Conservation (phyloP, 1,140 invertebrate genomes). For the Drosophila asahinai region DNA sequence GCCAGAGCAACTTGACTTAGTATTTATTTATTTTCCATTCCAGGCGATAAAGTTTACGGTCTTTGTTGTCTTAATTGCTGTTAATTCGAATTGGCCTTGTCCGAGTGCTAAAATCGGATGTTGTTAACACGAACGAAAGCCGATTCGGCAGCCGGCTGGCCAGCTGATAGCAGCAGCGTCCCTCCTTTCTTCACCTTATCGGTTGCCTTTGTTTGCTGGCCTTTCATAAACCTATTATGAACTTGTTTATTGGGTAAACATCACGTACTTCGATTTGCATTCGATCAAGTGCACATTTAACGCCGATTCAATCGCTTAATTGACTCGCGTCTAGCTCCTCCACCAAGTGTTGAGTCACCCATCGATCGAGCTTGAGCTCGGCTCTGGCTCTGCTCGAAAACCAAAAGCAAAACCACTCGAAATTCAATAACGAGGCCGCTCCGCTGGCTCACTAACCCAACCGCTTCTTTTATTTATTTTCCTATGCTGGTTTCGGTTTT, state of each 20-base stretch:
- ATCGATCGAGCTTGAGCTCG: constrained; percentile 5
- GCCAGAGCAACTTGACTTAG: neutral
- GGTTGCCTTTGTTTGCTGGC: constrained; percentile 1
- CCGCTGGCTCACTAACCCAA: constrained; percentile 22
- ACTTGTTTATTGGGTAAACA: constrained; percentile 1
- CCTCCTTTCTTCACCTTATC: constrained; percentile 6
- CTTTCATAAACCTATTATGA: constrained; percentile 3
- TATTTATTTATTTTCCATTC: constrained; percentile 9
- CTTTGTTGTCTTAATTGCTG: constrained; percentile 47
- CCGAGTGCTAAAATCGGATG: constrained; percentile 41
- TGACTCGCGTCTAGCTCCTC: constrained; percentile 22
- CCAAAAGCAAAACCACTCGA: constrained; percentile 52
- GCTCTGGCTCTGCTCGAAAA: constrained; percentile 27
- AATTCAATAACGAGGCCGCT: constrained; percentile 78
- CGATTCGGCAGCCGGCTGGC: neutral
- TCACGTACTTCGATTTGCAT: constrained; percentile 45
- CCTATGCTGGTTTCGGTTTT: constrained; percentile 10
- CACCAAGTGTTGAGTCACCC: constrained; percentile 38
- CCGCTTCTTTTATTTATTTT: constrained; percentile 40
- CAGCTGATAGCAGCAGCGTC: neutral
- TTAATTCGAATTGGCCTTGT: constrained; percentile 58
- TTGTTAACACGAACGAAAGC: constrained; percentile 21
- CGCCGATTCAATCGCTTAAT: constrained; percentile 28
- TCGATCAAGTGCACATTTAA: constrained; percentile 35
- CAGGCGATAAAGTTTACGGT: constrained; percentile 32